Evolutionary conservation across 1,140 invertebrate species (phyloP).

Genomic region (Eumeta japonica): DNA sequence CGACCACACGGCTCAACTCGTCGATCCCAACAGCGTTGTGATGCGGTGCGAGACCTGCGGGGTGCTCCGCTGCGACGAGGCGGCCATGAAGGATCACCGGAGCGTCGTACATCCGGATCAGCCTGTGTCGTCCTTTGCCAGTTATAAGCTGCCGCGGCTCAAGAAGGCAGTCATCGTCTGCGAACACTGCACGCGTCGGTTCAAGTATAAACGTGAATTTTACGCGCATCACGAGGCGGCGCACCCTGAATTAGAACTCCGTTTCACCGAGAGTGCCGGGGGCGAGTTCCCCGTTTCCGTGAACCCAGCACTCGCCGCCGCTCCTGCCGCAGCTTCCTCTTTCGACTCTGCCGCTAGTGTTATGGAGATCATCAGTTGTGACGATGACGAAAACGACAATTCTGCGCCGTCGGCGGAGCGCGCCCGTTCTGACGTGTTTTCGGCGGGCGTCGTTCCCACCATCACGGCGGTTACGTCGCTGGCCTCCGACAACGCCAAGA

Average conservation of each 20-base stretch:
- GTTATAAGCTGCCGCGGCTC: slow-evolving; percentile 17
- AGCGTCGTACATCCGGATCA: slow-evolving; percentile 13
- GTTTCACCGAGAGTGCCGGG: too few relatives aligned
- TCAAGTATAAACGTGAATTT: slow-evolving; percentile 3
- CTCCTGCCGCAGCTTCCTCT: too few relatives aligned
- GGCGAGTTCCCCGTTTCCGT: too few relatives aligned
- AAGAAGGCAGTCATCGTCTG: slow-evolving; percentile 15
- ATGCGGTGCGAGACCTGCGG: slow-evolving; percentile 27
- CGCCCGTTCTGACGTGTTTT: too few relatives aligned
- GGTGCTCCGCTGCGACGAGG: slow-evolving; percentile 13
- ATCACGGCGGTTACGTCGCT: too few relatives aligned
- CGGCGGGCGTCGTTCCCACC: too few relatives aligned
- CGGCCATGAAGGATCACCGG: slow-evolving; percentile 18
- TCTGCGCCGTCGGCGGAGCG: slow-evolving; percentile 2
- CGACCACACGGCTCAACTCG: slow-evolving; percentile 14
- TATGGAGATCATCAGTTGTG: too few relatives aligned
- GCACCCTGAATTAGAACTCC: too few relatives aligned
- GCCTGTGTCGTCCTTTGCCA: slow-evolving; percentile 17
- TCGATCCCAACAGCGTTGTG: slow-evolving; percentile 23
- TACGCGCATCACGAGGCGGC: background rate
- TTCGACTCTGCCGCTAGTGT: too few relatives aligned
- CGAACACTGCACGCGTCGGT: slow-evolving; percentile 16
- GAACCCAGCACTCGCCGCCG: too few relatives aligned
- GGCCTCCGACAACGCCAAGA: too few relatives aligned
- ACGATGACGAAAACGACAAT: slow-evolving; percentile 6